Percentiles rank a stretch among this genome's conserved stretches.
Evolutionary conservation across 1,140 invertebrate species (phyloP).

Genomic region (Periplaneta americana): DNA sequence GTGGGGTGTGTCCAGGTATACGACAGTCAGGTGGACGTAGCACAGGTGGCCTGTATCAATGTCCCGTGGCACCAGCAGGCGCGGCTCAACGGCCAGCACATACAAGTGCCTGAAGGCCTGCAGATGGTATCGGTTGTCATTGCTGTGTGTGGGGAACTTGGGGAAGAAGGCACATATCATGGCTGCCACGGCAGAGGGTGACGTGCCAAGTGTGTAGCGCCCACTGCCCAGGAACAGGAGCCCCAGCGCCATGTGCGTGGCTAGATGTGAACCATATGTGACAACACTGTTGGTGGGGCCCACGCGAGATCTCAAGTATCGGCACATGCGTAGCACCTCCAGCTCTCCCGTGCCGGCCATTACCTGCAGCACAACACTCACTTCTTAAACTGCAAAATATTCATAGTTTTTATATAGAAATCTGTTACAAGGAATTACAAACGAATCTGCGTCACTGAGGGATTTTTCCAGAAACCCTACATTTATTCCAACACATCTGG

Average conservation of each 20-base stretch:
- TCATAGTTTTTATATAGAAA: too few relatives aligned
- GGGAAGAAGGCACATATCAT: constrained; percentile 91
- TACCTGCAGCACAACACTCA: constrained; percentile 46
- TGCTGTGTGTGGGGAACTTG: constrained; percentile 93
- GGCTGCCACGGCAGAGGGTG: constrained; percentile 78
- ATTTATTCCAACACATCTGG: too few relatives aligned
- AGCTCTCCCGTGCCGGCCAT: constrained; percentile 93
- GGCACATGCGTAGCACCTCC: constrained; percentile 76
- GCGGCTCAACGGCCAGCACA: constrained; percentile 84
- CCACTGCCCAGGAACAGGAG: constrained; percentile 93
- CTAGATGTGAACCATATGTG: constrained; percentile 89
- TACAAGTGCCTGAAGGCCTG: constrained; percentile 95
- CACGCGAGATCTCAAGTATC: constrained; percentile 71
- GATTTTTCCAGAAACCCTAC: too few relatives aligned
- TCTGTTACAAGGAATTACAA: too few relatives aligned
- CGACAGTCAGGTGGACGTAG: constrained; percentile 69
- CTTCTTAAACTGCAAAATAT: too few relatives aligned
- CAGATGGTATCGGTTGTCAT: constrained; percentile 93
- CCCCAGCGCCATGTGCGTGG: constrained; percentile 90
- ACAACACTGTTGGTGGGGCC: constrained; percentile 58
- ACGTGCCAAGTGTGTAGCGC: constrained; percentile 78
- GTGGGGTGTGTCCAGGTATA: constrained; percentile 43
- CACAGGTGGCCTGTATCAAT: constrained; percentile 73
- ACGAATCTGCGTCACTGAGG: too few relatives aligned
- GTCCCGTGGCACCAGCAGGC: constrained; percentile 81